Evolutionary conservation across 2,888 invertebrate species (phyloP).

Genomic region (Panzeria rudis): DNA sequence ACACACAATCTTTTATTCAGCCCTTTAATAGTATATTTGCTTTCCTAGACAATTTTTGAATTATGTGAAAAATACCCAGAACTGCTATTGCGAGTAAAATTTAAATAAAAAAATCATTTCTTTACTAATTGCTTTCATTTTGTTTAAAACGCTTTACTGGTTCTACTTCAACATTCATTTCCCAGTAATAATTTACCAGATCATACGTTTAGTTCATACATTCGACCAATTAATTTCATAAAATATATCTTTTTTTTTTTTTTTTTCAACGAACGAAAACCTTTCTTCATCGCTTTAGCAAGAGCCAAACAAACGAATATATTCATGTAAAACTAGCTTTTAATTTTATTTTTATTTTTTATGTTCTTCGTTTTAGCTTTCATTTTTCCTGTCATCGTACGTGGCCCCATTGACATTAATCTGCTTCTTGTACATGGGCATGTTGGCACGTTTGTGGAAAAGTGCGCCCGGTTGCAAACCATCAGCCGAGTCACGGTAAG

Average conservation of each 20-base stretch:
- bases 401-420: conserved; percentile 94
- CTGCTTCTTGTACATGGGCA: conserved; percentile 93
- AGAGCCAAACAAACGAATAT: not conserved
- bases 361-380: conserved; percentile 87
- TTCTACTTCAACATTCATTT: not conserved
- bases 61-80: too few relatives aligned
- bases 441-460: conserved; percentile 94
- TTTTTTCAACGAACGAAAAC: not conserved
- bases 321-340: conserved; percentile 6
- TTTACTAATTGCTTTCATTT: not conserved
- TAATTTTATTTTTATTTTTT: not conserved
- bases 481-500: conserved; percentile 88
- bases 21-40: too few relatives aligned
- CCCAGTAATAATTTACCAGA: too few relatives aligned
- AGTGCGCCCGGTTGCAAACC: conserved; percentile 90
- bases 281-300: not conserved
- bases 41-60: too few relatives aligned
- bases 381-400: conserved; percentile 94
- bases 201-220: not conserved
- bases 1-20: too few relatives aligned
- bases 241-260: conserved; percentile 40
- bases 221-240: not conserved
- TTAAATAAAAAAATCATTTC: too few relatives aligned
- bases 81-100: too few relatives aligned
- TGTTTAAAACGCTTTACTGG: not conserved